phyloP scores from a whole-genome alignment of 2,797 vertebrate species.

The Tapera naevia region DNA sequence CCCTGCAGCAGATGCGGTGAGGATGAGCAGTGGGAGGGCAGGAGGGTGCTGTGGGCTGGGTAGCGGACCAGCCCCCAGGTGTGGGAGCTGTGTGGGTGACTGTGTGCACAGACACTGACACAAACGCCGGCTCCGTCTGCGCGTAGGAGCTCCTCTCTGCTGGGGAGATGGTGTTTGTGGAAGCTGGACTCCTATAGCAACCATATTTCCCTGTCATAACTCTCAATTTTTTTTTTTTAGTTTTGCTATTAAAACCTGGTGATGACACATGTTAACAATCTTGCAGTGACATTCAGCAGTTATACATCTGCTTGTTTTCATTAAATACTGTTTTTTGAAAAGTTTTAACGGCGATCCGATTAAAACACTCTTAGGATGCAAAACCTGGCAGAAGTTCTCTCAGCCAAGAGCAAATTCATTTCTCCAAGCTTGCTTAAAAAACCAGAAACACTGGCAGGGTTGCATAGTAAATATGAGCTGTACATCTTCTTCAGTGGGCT shows the following conservation, averaged over 20 bases:
- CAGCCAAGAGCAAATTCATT: slow-evolving; percentile 56
- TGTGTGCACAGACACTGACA: fast-evolving
- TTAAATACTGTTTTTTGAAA: slow-evolving; percentile 43
- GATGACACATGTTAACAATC: slow-evolving; percentile 48
- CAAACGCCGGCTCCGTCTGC: fast-evolving
- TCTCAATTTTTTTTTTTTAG: not conserved
- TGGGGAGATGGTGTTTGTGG: not conserved
- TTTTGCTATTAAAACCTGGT: slow-evolving; percentile 33
- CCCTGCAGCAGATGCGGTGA: not conserved
- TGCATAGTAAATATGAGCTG: slow-evolving; percentile 34
- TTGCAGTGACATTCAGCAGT: not conserved
- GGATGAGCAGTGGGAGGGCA: not conserved
- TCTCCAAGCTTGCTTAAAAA: slow-evolving; percentile 34
- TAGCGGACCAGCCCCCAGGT: fast-evolving
- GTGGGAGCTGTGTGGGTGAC: not conserved
- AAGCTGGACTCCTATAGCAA: slow-evolving; percentile 37
- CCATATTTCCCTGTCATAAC: not conserved
- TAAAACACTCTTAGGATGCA: slow-evolving; percentile 32
- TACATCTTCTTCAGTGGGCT: slow-evolving; percentile 12
- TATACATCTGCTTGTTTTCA: slow-evolving; percentile 55
- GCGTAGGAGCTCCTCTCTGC: not conserved
- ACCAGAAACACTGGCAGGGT: slow-evolving; percentile 13
- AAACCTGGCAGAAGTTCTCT: slow-evolving; percentile 25
- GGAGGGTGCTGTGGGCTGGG: not conserved
- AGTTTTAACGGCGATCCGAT: slow-evolving; percentile 23